Conservation (phyloP, 2,888 invertebrate genomes). For the Malacosoma neustria region DNA sequence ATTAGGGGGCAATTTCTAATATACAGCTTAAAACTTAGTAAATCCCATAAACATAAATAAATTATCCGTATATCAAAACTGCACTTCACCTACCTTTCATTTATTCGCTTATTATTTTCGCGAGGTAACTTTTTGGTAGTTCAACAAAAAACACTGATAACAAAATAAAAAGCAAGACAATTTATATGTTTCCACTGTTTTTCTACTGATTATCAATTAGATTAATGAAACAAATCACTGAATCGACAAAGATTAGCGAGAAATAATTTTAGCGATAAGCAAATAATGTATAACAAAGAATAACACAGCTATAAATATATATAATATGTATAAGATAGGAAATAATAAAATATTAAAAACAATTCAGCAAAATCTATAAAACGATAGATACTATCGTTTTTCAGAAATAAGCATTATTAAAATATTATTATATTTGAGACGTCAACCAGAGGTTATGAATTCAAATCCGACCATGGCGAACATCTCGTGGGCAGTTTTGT, state of each 20-base stretch:
- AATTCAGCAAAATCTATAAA: no score
- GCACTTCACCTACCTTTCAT: conserved; percentile 27
- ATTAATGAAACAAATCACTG: conserved; percentile 19
- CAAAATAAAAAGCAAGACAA: conserved; percentile 18
- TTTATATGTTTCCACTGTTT: conserved; percentile 24
- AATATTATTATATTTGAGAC: no score
- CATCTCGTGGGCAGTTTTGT: no score
- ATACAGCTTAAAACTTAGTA: no score
- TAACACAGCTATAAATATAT: neutral
- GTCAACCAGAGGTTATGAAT: no score
- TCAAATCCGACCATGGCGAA: no score
- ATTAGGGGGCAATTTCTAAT: no score
- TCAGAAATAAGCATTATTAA: no score
- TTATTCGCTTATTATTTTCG: conserved; percentile 16
- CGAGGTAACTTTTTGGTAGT: conserved; percentile 9
- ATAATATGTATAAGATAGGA: no score
- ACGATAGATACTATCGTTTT: no score
- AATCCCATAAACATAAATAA: no score
- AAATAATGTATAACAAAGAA: neutral
- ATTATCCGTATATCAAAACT: conserved; percentile 1
- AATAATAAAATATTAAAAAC: no score
- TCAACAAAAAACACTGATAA: conserved; percentile 23
- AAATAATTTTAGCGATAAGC: conserved; percentile 6
- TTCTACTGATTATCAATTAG: conserved; percentile 21
- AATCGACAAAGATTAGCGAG: conserved; percentile 22